These are phyloP conservation scores for Pogonomyrmex californicus DNA, from an alignment of 1,140 invertebrate species.

Conservation along the genomic window DNA sequence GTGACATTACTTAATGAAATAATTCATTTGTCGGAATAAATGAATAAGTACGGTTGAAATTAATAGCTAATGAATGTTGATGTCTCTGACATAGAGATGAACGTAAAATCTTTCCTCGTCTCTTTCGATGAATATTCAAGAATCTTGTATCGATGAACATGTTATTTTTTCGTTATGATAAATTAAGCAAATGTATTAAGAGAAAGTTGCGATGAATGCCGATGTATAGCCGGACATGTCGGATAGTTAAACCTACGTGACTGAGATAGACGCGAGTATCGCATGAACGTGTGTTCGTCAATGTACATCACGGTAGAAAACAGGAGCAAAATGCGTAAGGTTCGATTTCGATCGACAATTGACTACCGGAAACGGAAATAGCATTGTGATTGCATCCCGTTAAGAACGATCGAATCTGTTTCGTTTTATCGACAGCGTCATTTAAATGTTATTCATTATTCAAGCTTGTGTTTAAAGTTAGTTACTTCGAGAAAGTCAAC, in stretches of 20 bases:
- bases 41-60: not conserved
- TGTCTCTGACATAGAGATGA: not conserved
- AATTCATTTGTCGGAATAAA: not conserved
- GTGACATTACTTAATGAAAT: not conserved
- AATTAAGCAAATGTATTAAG: constrained; percentile 43
- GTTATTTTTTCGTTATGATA: not conserved
- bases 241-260: constrained; percentile 42
- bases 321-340: constrained; percentile 20
- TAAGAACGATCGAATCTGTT: not conserved
- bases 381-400: constrained; percentile 12
- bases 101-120: not conserved
- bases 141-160: not conserved
- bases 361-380: constrained; percentile 8
- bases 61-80: not conserved
- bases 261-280: constrained; percentile 35
- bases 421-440: not conserved
- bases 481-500: not conserved
- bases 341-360: constrained; percentile 13
- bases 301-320: constrained; percentile 20
- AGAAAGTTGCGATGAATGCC: constrained; percentile 25
- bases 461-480: not conserved
- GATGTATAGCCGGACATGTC: constrained; percentile 10
- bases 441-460: constrained; percentile 39
- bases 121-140: not conserved
- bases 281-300: constrained; percentile 37